Conservation (phyloP, 2,888 invertebrate genomes). For the Melieria crassipennis region DNA sequence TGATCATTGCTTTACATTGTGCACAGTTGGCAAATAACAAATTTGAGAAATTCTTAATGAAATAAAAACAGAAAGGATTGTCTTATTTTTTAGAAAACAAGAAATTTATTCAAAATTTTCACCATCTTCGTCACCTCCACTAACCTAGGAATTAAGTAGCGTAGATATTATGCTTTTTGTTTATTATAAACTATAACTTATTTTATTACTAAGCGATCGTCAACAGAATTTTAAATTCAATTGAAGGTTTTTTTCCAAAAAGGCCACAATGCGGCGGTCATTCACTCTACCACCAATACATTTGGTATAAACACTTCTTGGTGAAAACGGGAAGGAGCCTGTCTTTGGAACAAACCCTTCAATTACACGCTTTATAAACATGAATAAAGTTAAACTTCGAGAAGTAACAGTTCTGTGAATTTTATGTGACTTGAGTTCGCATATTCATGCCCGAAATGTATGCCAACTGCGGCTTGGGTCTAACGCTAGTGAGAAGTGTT, state of each 20-base stretch:
- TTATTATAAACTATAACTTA: conserved; percentile 23
- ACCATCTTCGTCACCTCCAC: conserved; percentile 20
- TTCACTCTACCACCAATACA: background rate
- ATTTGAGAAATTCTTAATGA: background rate
- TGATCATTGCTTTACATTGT: no score
- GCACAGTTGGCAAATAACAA: no score
- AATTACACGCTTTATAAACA: conserved; percentile 4
- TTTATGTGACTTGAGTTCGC: no score
- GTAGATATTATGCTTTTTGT: conserved; percentile 36
- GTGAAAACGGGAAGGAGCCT: background rate
- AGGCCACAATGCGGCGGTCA: no score
- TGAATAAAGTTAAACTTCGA: no score
- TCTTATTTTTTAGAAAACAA: conserved; percentile 29
- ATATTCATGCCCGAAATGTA: no score
- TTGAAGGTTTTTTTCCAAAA: conserved; percentile 21
- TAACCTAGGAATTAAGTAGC: conserved; percentile 20
- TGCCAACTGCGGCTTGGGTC: no score
- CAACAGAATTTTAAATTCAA: background rate
- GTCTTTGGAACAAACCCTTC: conserved; percentile 19
- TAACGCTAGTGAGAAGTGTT: no score
- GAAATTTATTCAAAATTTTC: conserved; percentile 30
- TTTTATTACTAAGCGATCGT: conserved; percentile 13
- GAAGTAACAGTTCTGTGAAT: no score
- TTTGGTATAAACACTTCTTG: background rate
- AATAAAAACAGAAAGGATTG: conserved; percentile 29